Evolutionary conservation across 2,113 vertebrate genomes (phyloP), one percentile per base, ranked within the genome.

Genomic region (Corydoras sp.): DNA sequence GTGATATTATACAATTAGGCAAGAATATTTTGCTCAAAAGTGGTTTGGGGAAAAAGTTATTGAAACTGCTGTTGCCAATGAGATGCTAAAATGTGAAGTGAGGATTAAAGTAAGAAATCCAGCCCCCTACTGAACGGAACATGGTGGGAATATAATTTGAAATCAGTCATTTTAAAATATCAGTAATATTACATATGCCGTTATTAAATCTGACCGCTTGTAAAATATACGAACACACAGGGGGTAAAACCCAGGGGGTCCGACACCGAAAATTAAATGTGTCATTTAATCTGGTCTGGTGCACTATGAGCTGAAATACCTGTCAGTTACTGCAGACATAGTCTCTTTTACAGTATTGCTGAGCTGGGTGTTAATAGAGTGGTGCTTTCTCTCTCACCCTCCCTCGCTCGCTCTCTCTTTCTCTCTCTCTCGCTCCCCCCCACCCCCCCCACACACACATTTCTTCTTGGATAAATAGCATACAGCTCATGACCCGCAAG

Each of bases 301-400:
- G 69, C 58, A 54, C 65, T 55, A 58, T 73, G 58, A 73, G 70
- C 70, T 64, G 60, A 71, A 73, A 77, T 58, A 74, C 76, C 76
- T 77, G 71, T 74, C 71, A 77, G 49, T 29, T 70, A 73, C 51
- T 77, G 65, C 77, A 76, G 70, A 63, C 66, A 60, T 9, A 43
- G 56, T 74, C 56, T 49, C 35, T 58, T 58, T 66, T 74, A 50
- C 71, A 64, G 31, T 65, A 65, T 65, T 49, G 69, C 83, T 82
- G 80, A 79, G 79, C 76, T 82, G 80, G 77, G 79, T 76, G 60
- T 56, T 62, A 78, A 73, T 79, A 72, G 80, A 80, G 71, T 68
- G 79, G 77, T 43, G 35, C 35, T 43, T 43, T 43, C 35, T 43
- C 35, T 72, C 75, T 10, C 3, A 14, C 64, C 58, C 30, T n/a